Evolutionary conservation across 2,888 invertebrate species (phyloP).

Genomic region (Callyntrura guangdongensis): DNA sequence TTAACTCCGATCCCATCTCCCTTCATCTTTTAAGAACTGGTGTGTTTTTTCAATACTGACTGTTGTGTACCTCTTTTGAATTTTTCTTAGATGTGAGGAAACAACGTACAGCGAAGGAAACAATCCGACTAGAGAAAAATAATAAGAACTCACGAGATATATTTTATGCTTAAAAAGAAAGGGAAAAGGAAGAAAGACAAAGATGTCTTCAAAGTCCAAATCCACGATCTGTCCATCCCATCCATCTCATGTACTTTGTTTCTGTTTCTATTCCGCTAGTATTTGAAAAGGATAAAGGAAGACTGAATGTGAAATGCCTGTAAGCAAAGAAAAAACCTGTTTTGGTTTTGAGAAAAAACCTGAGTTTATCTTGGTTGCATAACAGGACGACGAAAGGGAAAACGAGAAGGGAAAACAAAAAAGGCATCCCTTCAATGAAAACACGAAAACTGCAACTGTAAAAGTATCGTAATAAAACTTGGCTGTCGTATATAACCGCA

Average conservation of each 20-base stretch:
- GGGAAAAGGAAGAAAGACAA: conserved; percentile 52
- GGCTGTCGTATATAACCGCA: not conserved
- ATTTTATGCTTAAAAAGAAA: not conserved
- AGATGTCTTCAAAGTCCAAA: conserved; percentile 61
- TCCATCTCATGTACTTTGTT: conserved; percentile 52
- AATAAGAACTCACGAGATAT: conserved; percentile 5
- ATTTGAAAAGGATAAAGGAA: conserved; percentile 6
- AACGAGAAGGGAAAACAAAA: conserved; percentile 1
- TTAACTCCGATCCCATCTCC: conserved; percentile 33
- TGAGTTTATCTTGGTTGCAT: conserved; percentile 58
- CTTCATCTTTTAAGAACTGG: conserved; percentile 38
- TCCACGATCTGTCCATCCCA: conserved; percentile 68
- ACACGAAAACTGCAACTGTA: not conserved
- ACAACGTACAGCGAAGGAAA: conserved; percentile 1
- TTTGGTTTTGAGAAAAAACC: too few relatives aligned
- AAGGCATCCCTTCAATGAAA: not conserved
- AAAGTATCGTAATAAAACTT: not conserved
- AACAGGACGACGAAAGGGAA: conserved; percentile 34
- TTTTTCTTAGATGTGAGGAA: not conserved
- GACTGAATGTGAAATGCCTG: conserved; percentile 52
- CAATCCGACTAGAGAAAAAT: not conserved
- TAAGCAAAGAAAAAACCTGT: conserved; percentile 46
- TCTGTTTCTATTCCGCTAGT: conserved; percentile 4
- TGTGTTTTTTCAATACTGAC: conserved; percentile 8
- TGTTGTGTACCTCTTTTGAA: not conserved